Base-by-base conservation (phyloP, 2,113 vertebrate species). In the Mirounga angustirostris region DNA sequence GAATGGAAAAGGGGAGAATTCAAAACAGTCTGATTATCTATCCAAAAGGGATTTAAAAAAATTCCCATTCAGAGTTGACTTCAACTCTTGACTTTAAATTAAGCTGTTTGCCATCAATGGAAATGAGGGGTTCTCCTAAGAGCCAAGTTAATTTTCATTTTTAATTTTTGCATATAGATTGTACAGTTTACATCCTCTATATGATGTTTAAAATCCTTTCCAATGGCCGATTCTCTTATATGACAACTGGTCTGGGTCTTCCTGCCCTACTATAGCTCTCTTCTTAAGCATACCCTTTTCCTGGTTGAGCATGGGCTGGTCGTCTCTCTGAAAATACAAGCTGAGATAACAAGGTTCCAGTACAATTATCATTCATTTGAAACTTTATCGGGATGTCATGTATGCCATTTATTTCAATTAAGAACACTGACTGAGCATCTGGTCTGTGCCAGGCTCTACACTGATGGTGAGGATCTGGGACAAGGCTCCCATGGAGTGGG, bases 191-290 rank as follows among this genome's bases (percentile, higher is more conserved):
- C 6, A 81, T 79, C 40, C 36, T 56, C 50, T 40, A 30, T 16
- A 24, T 65, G 58, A 74, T 78, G 15, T 87, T 95, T 52, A 91
- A 84, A 83, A 90, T 94, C 65, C 30, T 28, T 67, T 85, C 65
- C 56, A 59, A n/a, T 16, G 54, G 24, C 40, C 33, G 24, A 46
- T 40, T 96, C 46, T 59, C 59, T 63, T 87, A 16, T 30, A 46
- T 73, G 11, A 50, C 19, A 56, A 65, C 26, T 18, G 40, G 58
- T 28, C n/a, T 61, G n/a, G 14, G 3, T 67, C 81, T 87, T 73
- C 59, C 76, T 78, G 2, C 36, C 11, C 54, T 0, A 5, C 4
- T 28, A 22, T 7, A 26, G 16, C 24, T 40, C 6, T 74, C 30
- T 4, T 74, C 26, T 43, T 65, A 79, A 56, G 71, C 8, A 21